These are phyloP conservation scores for Nerophis ophidion DNA, from an alignment of 2,113 vertebrate species.

Conservation along the genomic window DNA sequence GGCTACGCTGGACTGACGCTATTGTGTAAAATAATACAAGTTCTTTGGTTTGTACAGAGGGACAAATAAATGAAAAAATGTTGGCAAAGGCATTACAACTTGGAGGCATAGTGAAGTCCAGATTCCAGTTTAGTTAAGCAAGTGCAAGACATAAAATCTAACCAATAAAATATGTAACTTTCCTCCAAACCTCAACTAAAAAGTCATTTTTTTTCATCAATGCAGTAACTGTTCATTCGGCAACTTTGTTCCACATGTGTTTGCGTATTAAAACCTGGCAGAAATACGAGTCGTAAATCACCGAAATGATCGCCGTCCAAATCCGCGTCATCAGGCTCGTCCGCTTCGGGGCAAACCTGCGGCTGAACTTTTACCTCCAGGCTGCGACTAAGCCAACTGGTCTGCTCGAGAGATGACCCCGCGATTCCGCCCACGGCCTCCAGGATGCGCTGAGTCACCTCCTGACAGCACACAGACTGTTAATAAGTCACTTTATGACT, in stretches of 20 bases:
- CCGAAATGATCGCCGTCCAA: slow-evolving; percentile 66
- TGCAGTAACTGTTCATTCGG: not conserved
- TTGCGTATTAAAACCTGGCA: not conserved
- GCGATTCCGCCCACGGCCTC: slow-evolving; percentile 88
- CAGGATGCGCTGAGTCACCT: slow-evolving; percentile 89
- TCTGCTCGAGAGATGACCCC: slow-evolving; percentile 94
- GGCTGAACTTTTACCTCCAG: slow-evolving; percentile 95
- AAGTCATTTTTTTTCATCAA: not conserved
- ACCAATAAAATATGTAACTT: too few relatives aligned
- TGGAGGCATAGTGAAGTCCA: not conserved
- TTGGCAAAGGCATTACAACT: not conserved
- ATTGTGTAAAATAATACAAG: not conserved
- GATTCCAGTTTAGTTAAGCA: not conserved
- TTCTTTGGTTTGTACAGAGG: not conserved
- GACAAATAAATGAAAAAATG: not conserved
- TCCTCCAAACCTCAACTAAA: not conserved
- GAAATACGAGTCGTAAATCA: slow-evolving; percentile 42
- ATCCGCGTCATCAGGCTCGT: slow-evolving; percentile 72
- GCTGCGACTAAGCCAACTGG: slow-evolving; percentile 95
- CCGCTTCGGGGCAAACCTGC: slow-evolving; percentile 80
- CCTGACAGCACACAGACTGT: slow-evolving; percentile 60
- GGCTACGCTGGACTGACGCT: not conserved
- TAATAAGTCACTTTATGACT: not conserved
- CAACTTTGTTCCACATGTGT: not conserved
- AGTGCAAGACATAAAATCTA: too few relatives aligned